Percentiles rank a stretch among this genome's conserved stretches.
These are phyloP conservation scores for Stomatorhinus walkeri DNA, from an alignment of 2,797 vertebrate species.

Conservation along the genomic window DNA sequence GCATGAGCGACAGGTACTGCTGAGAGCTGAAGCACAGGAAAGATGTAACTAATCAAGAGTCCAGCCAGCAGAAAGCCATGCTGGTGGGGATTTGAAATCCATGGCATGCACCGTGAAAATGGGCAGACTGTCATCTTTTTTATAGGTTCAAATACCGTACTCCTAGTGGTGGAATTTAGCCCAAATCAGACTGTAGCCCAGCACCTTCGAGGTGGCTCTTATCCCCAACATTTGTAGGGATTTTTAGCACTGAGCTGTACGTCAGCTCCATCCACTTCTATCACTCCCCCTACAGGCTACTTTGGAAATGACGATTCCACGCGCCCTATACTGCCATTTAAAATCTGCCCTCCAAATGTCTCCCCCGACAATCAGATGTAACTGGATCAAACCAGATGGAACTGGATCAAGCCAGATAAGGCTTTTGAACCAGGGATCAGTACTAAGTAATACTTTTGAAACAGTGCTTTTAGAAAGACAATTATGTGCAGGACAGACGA, in stretches of 20 bases:
- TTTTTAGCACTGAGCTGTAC: not conserved
- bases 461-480: not conserved
- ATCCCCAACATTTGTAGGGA: not conserved
- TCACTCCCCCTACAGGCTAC: slow-evolving; percentile 23
- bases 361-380: not conserved
- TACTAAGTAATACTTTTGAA: not conserved
- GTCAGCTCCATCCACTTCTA: slow-evolving; percentile 17
- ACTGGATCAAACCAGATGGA: slow-evolving; percentile 1
- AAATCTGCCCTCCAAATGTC: not conserved
- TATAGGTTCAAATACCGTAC: not conserved
- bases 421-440: not conserved
- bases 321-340: not conserved
- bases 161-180: not conserved
- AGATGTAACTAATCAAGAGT: not conserved
- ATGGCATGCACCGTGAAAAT: not conserved
- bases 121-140: not conserved
- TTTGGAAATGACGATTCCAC: slow-evolving; percentile 17
- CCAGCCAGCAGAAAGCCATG: not conserved
- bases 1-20: not conserved
- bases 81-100: not conserved
- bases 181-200: not conserved
- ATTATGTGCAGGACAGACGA: not conserved
- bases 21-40: not conserved
- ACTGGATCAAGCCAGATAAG: not conserved
- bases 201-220: not conserved